A percentile compares a stretch with the other conserved stretches of the same genome.
Evolutionary conservation across 2,888 invertebrate genomes (phyloP).

Genomic region (Drosophila melanosoma): DNA sequence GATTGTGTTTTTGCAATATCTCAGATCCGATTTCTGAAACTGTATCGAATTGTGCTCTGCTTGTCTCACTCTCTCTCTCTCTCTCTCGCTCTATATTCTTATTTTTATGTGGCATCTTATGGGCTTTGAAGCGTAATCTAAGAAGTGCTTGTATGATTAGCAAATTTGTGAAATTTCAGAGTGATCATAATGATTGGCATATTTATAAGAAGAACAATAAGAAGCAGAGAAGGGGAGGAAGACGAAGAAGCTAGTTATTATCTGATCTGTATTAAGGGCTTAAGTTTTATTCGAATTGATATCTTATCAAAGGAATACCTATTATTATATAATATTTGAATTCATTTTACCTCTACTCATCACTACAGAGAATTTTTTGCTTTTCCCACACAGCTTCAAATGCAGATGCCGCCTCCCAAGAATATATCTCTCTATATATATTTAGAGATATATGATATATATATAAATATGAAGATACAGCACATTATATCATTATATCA

Average conservation of each 20-base stretch:
- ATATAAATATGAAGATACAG: background rate
- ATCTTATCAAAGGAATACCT: background rate
- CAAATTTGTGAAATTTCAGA: background rate
- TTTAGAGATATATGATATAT: background rate
- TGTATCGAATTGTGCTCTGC: constrained; percentile 11
- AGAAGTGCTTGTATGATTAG: background rate
- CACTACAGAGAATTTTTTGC: background rate
- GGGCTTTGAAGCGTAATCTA: background rate
- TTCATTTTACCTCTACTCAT: background rate
- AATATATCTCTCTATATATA: constrained; percentile 2
- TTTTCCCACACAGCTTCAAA: constrained; percentile 61
- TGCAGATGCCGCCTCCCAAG: constrained; percentile 18
- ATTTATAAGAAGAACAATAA: background rate
- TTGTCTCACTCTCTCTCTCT: background rate
- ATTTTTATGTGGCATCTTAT: background rate
- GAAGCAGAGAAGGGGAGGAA: background rate
- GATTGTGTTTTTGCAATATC: constrained; percentile 68
- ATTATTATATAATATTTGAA: background rate
- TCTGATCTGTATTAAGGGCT: background rate
- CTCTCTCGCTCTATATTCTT: background rate
- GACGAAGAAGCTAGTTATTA: background rate
- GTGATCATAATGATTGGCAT: background rate
- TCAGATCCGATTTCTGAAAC: constrained; percentile 55
- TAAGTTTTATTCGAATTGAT: background rate
- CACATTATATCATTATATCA: constrained; percentile 19